These are phyloP conservation scores for Phrynosoma blainvillii DNA, from an alignment of 2,113 vertebrate species.

Conservation along the genomic window DNA sequence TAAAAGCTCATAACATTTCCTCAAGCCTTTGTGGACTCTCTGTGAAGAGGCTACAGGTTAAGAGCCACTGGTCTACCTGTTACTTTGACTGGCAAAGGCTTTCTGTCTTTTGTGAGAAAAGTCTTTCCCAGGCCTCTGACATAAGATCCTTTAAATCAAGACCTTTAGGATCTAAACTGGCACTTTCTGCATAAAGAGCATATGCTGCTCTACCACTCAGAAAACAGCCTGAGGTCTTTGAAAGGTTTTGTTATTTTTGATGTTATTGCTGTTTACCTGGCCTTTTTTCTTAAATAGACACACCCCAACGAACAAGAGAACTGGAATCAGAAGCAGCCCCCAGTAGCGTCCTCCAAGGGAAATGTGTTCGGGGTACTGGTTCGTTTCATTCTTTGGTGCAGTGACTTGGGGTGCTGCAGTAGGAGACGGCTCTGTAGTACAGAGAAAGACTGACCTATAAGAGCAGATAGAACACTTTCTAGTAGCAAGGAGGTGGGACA, in stretches of 20 bases:
- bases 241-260: neutral
- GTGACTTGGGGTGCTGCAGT: neutral
- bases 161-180: neutral
- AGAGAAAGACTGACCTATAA: slow-evolving; percentile 25
- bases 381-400: neutral
- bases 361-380: neutral
- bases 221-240: neutral
- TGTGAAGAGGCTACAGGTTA: no score
- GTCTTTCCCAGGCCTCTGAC: neutral
- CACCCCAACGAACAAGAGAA: neutral
- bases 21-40: no score
- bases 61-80: no score
- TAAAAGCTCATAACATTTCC: no score
- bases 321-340: neutral
- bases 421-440: slow-evolving; percentile 1
- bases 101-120: neutral
- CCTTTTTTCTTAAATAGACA: neutral
- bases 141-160: neutral
- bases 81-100: no score
- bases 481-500: neutral
- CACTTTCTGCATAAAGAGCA: neutral
- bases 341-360: neutral
- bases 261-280: neutral
- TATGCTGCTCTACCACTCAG: neutral
- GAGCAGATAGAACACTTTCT: neutral